A percentile compares a stretch with the other conserved stretches of the same genome.
Conservation (phyloP, 1,140 invertebrate species). For the Teleogryllus occipitalis region DNA sequence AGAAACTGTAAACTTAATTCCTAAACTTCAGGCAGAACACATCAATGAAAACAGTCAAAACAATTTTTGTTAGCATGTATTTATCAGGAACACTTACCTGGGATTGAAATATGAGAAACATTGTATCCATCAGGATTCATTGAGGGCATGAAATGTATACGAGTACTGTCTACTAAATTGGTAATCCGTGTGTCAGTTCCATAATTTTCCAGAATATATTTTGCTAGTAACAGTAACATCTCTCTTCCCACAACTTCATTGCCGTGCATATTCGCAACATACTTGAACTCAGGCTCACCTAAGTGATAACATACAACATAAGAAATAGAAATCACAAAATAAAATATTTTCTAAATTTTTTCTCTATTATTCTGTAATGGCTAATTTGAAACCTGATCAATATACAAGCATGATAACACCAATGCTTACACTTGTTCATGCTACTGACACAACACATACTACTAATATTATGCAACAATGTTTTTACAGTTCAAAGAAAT, state of each 20-base stretch:
- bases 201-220: conserved; percentile 85
- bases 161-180: conserved; percentile 63
- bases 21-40: conserved; percentile 6
- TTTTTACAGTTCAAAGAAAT: too few relatives aligned
- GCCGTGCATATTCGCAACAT: conserved; percentile 93
- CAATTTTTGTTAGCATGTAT: not conserved
- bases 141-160: conserved; percentile 88
- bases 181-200: conserved; percentile 61
- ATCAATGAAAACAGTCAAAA: not conserved
- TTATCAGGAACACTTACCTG: conserved; percentile 4
- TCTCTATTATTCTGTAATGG: too few relatives aligned
- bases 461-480: too few relatives aligned
- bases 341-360: not conserved
- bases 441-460: too few relatives aligned
- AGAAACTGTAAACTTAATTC: not conserved
- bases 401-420: too few relatives aligned
- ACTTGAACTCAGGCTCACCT: conserved; percentile 86
- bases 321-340: not conserved
- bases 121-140: conserved; percentile 99
- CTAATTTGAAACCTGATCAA: too few relatives aligned
- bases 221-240: conserved; percentile 70
- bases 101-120: conserved; percentile 37
- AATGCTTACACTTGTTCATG: too few relatives aligned
- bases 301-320: conserved; percentile 13
- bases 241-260: conserved; percentile 92